These are phyloP conservation scores for human DNA, from an alignment of 2,113 vertebrate genomes.

Conservation along the genomic window DNA sequence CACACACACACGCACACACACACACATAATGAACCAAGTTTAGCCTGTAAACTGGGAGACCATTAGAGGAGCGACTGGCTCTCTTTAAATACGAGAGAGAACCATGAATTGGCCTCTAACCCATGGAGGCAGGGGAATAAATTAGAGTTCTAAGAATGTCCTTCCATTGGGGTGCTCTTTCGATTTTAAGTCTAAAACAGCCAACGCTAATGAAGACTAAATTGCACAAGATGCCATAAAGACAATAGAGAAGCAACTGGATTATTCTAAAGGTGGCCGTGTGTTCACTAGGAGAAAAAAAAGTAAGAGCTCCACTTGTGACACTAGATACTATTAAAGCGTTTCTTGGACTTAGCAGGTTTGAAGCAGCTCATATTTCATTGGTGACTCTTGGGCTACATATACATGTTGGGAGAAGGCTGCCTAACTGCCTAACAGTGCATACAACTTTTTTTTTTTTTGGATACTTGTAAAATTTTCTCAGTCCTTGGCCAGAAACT, in stretches of 20 bases:
- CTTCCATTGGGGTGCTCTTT: not conserved
- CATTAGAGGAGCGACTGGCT: not conserved
- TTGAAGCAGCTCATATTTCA: conserved; percentile 77
- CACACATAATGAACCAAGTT: not conserved
- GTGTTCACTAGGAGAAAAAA: not conserved
- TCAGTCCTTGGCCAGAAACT: conserved; percentile 83
- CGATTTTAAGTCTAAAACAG: conserved; percentile 33
- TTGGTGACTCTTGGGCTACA: conserved; percentile 71
- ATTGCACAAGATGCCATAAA: conserved; percentile 26
- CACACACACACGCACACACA: not conserved
- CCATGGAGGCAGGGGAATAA: not conserved
- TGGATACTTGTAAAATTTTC: conserved; percentile 85
- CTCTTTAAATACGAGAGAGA: conserved; percentile 50
- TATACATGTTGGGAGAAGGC: conserved; percentile 67
- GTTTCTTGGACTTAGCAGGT: conserved; percentile 74
- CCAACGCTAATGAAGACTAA: not conserved
- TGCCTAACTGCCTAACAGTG: conserved; percentile 70
- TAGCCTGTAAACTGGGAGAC: conserved; percentile 6
- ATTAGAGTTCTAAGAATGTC: conserved; percentile 9
- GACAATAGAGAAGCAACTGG: not conserved
- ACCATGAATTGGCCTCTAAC: not conserved
- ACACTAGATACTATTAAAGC: conserved; percentile 72
- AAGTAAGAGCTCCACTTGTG: conserved; percentile 55
- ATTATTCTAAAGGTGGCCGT: conserved; percentile 52
- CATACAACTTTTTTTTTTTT: conserved; percentile 73